Evolutionary conservation across 2,113 vertebrate genomes (phyloP).

Genomic region (Phocoena sinus): DNA sequence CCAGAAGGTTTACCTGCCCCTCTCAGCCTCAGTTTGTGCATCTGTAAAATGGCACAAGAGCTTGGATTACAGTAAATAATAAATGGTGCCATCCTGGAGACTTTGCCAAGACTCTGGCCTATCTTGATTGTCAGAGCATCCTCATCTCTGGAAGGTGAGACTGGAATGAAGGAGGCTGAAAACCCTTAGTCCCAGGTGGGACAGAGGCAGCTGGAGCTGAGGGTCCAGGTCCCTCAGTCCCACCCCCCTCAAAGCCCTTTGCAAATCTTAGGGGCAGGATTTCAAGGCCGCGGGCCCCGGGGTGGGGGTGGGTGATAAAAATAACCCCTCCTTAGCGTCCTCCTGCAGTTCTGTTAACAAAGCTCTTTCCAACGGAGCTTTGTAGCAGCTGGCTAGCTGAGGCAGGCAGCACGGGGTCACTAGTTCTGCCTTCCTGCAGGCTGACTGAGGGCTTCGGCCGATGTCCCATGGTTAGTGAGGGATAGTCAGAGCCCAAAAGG

Average conservation of each 20-base stretch:
- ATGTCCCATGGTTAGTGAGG: not conserved
- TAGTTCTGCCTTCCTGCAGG: not conserved
- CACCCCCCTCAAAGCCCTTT: not conserved
- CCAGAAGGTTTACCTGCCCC: not conserved
- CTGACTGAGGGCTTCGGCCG: not conserved
- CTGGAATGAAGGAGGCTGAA: not conserved
- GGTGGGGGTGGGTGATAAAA: not conserved
- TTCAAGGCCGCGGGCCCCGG: not conserved
- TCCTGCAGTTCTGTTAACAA: not conserved
- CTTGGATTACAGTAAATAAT: not conserved
- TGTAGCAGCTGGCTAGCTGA: not conserved
- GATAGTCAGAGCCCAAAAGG: not conserved
- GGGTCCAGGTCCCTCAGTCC: not conserved
- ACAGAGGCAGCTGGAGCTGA: not conserved
- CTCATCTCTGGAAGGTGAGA: not conserved
- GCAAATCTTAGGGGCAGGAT: not conserved
- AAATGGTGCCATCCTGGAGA: not conserved
- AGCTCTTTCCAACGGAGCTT: not conserved
- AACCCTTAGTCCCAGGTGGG: not conserved
- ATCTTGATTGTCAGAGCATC: not conserved
- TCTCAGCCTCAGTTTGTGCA: not conserved
- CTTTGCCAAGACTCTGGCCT: not conserved
- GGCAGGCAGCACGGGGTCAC: accelerated
- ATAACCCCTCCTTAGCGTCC: not conserved
- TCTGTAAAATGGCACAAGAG: not conserved